Percentiles rank a stretch among this genome's conserved stretches.
phyloP scores from a whole-genome alignment of 2,888 invertebrate species.

The Drosophila macrospina region DNA sequence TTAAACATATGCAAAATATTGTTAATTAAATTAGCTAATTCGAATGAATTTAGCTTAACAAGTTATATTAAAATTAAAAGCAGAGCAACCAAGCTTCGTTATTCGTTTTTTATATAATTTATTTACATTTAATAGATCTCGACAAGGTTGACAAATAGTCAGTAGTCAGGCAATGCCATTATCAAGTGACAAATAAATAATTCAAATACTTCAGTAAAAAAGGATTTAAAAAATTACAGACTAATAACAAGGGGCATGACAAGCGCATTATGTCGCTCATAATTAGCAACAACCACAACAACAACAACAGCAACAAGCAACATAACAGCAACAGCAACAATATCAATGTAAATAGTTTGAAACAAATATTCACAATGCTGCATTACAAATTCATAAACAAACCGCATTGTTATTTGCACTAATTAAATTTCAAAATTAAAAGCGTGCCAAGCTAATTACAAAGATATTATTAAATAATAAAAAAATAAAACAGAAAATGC shows the following conservation, averaged over 20 bases:
- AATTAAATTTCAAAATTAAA: conserved; percentile 74
- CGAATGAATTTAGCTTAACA: too few species aligned
- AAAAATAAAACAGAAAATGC: conserved; percentile 22
- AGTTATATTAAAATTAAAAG: too few species aligned
- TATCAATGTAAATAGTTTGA: conserved; percentile 11
- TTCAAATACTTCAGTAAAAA: conserved; percentile 32
- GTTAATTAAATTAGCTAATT: too few species aligned
- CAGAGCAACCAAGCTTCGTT: neutral
- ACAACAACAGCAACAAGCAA: conserved; percentile 14
- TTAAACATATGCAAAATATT: too few species aligned
- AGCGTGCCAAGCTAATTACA: conserved; percentile 68
- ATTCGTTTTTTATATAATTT: neutral
- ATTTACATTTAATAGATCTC: neutral
- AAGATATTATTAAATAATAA: conserved; percentile 56
- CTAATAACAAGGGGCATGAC: conserved; percentile 43
- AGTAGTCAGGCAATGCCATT: conserved; percentile 29
- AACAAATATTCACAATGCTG: conserved; percentile 31
- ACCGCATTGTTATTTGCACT: conserved; percentile 68
- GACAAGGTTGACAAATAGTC: conserved; percentile 30
- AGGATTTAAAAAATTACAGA: conserved; percentile 13
- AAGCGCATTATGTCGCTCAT: conserved; percentile 56
- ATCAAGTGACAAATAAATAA: conserved; percentile 33
- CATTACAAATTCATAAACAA: conserved; percentile 62
- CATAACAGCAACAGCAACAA: neutral
- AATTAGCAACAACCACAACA: conserved; percentile 44